Percentiles rank a stretch among this genome's conserved stretches.
Conservation (phyloP, 2,888 invertebrate genomes). For the Dolichopus griseipennis region DNA sequence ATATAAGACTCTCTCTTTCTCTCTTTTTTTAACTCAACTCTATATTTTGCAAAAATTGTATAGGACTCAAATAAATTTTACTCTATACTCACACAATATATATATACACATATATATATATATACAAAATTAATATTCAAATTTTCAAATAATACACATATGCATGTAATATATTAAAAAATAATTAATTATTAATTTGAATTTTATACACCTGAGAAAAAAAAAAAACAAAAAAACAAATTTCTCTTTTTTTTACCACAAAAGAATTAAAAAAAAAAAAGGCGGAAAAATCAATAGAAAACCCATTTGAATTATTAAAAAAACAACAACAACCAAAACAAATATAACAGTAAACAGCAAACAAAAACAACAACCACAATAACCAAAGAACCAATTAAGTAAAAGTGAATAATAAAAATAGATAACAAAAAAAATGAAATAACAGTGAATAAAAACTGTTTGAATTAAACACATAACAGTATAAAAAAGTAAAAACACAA, state of each 20-base stretch:
- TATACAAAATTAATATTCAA: no score
- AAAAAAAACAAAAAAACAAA: no score
- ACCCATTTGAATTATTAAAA: background rate
- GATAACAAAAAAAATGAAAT: background rate
- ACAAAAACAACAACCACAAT: background rate
- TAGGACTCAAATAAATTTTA: no score
- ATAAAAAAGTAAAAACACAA: no score
- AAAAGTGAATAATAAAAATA: background rate
- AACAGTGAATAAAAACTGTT: background rate
- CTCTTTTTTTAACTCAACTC: no score
- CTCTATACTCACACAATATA: no score
- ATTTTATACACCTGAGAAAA: background rate
- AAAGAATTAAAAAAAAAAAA: background rate
- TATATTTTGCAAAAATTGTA: no score
- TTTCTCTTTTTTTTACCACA: background rate
- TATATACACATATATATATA: no score
- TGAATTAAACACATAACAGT: no score
- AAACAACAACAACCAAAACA: background rate
- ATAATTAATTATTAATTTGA: background rate
- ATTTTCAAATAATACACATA: background rate
- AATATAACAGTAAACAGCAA: background rate
- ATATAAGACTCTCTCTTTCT: no score
- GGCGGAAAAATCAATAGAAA: background rate
- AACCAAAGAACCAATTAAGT: background rate
- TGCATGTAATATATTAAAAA: background rate